A percentile compares a stretch with the other conserved stretches of the same genome.
Evolutionary conservation across 2,113 vertebrate genomes (phyloP).

Genomic region (Tonatia bakeri): DNA sequence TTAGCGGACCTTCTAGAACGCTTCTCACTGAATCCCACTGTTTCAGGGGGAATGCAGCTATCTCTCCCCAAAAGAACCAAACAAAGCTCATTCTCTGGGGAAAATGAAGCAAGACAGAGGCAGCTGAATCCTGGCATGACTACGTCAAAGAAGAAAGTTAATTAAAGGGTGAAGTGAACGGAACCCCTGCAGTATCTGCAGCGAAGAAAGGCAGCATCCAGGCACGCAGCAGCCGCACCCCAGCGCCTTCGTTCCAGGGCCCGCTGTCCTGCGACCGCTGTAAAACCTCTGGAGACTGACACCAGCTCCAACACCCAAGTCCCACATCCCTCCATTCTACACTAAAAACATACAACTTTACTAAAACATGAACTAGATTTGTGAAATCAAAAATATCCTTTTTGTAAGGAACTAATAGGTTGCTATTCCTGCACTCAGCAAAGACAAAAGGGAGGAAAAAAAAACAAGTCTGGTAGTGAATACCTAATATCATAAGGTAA

Average conservation of each 20-base stretch:
- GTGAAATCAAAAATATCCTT: not conserved
- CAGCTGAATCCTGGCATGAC: conserved; percentile 7
- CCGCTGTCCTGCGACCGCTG: conserved; percentile 22
- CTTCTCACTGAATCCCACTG: conserved; percentile 7
- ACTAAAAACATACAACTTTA: not conserved
- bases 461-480: not conserved
- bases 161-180: conserved; percentile 65
- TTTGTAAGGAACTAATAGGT: not conserved
- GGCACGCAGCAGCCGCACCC: not conserved
- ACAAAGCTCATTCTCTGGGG: conserved; percentile 27
- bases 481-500: not conserved
- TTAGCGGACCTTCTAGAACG: not conserved
- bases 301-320: not conserved
- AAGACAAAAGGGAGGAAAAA: conserved; percentile 20
- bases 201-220: not conserved
- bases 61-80: conserved; percentile 28
- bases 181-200: conserved; percentile 47
- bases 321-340: not conserved
- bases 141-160: conserved; percentile 54
- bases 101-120: conserved; percentile 20
- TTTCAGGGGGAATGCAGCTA: not conserved
- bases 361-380: not conserved
- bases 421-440: conserved; percentile 10
- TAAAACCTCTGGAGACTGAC: conserved; percentile 34
- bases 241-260: not conserved